These are phyloP conservation scores for Drosophila lacteicornis DNA, from an alignment of 1,140 invertebrate species.

Conservation along the genomic window DNA sequence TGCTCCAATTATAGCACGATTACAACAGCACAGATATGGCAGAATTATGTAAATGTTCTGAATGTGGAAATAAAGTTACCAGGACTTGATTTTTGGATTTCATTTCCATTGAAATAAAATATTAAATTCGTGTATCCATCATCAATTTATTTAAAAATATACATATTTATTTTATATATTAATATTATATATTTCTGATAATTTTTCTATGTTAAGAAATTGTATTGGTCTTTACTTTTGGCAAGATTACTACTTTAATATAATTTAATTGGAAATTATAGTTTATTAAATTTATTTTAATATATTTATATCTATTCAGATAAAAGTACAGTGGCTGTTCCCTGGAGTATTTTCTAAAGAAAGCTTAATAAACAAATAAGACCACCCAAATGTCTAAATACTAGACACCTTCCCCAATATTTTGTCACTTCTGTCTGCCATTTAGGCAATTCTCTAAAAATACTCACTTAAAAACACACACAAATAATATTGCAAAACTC, in stretches of 20 bases:
- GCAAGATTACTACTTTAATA: too few relatives aligned
- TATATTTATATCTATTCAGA: too few relatives aligned
- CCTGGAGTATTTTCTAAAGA: background rate
- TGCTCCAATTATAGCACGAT: conserved; percentile 17
- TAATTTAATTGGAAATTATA: too few relatives aligned
- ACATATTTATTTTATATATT: too few relatives aligned
- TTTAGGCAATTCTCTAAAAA: conserved; percentile 25
- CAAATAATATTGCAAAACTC: conserved; percentile 62
- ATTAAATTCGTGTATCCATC: too few relatives aligned
- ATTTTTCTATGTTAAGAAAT: too few relatives aligned
- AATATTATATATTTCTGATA: too few relatives aligned
- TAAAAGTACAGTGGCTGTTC: too few relatives aligned
- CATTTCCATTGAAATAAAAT: too few relatives aligned
- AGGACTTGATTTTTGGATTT: background rate
- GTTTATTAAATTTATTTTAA: too few relatives aligned
- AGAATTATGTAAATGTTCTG: background rate
- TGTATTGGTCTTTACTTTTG: too few relatives aligned
- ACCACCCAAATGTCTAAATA: conserved; percentile 8
- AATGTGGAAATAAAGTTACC: background rate
- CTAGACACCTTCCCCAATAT: conserved; percentile 17
- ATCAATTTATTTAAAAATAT: too few relatives aligned
- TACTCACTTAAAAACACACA: conserved; percentile 23
- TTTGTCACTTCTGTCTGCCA: conserved; percentile 44
- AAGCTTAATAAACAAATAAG: conserved; percentile 10
- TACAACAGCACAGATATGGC: background rate